Evolutionary conservation across 1,140 invertebrate species (phyloP).

Genomic region (Teleogryllus occipitalis): DNA sequence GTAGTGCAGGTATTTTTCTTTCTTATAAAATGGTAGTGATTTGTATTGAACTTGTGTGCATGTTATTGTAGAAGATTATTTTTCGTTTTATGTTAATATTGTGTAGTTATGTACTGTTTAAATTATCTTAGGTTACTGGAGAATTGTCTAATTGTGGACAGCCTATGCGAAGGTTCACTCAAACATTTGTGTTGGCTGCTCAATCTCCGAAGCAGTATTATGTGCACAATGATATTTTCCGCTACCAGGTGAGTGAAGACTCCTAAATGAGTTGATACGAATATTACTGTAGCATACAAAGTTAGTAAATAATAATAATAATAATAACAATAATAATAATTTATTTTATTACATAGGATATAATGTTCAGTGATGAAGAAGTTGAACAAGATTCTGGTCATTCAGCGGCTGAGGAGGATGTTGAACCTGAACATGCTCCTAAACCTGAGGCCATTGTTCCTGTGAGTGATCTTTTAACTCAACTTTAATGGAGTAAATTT

Average conservation of each 20-base stretch:
- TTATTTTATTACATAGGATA: conserved; percentile 43
- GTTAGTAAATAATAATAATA: no score
- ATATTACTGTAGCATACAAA: no score
- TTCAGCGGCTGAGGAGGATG: conserved; percentile 59
- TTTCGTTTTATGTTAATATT: neutral
- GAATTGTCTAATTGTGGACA: conserved; percentile 92
- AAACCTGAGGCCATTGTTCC: conserved; percentile 15
- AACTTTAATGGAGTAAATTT: no score
- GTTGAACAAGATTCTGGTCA: conserved; percentile 49
- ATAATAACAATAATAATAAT: neutral
- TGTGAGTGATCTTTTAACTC: neutral
- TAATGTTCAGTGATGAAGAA: conserved; percentile 72
- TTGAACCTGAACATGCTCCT: conserved; percentile 33
- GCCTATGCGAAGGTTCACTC: conserved; percentile 93
- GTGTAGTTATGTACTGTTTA: conserved; percentile 9
- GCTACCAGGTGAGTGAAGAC: conserved; percentile 66
- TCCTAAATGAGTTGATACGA: no score
- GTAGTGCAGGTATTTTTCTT: conserved; percentile 68
- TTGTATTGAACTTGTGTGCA: neutral
- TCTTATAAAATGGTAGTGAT: neutral
- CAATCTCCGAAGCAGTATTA: conserved; percentile 95
- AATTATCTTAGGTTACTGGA: conserved; percentile 65
- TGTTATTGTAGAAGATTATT: neutral
- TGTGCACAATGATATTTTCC: conserved; percentile 97
- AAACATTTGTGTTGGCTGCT: conserved; percentile 92